Conservation (phyloP, 2,797 vertebrate species). For the Bradypodion pumilum region DNA sequence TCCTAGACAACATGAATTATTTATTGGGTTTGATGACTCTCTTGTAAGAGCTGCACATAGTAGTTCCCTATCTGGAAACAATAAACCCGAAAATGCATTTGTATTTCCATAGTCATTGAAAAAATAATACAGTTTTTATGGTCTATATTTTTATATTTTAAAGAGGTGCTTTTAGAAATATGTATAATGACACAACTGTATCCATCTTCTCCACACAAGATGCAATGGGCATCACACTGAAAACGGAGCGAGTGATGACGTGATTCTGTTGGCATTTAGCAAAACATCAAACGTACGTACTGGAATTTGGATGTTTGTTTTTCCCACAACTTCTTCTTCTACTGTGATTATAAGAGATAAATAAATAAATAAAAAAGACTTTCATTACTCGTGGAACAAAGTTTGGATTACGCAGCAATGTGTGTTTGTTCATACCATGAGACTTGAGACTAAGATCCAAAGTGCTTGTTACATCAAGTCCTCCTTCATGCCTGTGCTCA, state of each 20-base stretch:
- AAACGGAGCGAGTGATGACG: not conserved
- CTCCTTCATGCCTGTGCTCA: not conserved
- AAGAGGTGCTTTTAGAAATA: conserved; percentile 18
- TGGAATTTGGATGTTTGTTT: conserved; percentile 56
- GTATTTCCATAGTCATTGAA: conserved; percentile 50
- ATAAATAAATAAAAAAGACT: not conserved
- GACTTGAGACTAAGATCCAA: not conserved
- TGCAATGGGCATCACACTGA: conserved; percentile 17
- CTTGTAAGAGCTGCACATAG: not conserved
- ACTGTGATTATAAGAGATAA: conserved; percentile 47
- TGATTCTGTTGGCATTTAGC: conserved; percentile 12
- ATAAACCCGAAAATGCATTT: conserved; percentile 16
- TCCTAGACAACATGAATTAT: not conserved
- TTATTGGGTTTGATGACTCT: conserved; percentile 10
- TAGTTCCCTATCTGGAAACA: conserved; percentile 41
- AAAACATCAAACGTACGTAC: conserved; percentile 64
- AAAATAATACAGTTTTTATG: conserved; percentile 47
- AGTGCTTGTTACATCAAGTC: not conserved
- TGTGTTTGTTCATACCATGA: not conserved
- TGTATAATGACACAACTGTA: not conserved
- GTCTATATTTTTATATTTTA: conserved; percentile 33
- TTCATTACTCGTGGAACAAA: conserved; percentile 10
- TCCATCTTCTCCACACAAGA: conserved; percentile 41
- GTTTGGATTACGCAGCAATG: not conserved
- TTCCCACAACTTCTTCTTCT: conserved; percentile 54